These are phyloP conservation scores for Mizuhopecten yessoensis DNA, from an alignment of 1,140 invertebrate species.

Conservation along the genomic window DNA sequence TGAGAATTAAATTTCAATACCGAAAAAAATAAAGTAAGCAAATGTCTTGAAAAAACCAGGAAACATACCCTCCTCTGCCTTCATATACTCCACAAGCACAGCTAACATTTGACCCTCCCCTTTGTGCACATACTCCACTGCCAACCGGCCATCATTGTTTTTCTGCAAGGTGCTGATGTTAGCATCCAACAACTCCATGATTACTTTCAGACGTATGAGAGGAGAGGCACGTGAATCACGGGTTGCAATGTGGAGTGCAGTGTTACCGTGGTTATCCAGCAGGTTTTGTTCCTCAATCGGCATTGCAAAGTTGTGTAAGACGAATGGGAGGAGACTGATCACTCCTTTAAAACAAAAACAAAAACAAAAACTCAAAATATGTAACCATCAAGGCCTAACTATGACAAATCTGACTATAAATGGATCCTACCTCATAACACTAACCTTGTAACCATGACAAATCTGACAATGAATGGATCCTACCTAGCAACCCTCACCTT, in stretches of 20 bases:
- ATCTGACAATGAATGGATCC: no score
- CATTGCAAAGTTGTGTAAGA: constrained; percentile 55
- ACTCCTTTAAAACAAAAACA: constrained; percentile 39
- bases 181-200: constrained; percentile 58
- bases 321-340: constrained; percentile 49
- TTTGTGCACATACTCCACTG: constrained; percentile 59
- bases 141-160: constrained; percentile 59
- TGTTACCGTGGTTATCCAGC: constrained; percentile 70
- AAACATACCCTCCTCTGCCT: constrained; percentile 50
- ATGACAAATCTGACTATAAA: no score
- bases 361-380: neutral
- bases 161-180: constrained; percentile 53
- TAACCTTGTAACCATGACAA: no score
- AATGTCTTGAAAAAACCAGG: no score
- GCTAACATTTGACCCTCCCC: constrained; percentile 49
- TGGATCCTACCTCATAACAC: no score
- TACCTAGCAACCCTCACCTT: no score
- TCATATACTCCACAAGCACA: constrained; percentile 53
- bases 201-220: constrained; percentile 36
- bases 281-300: constrained; percentile 60
- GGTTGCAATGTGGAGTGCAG: constrained; percentile 65
- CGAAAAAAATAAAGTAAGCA: no score
- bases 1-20: no score
- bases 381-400: neutral
- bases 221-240: neutral